Evolutionary conservation across 2,113 vertebrate species (phyloP), one percentile per base, ranked within the genome.

Genomic region (Capreolus pygargus): DNA sequence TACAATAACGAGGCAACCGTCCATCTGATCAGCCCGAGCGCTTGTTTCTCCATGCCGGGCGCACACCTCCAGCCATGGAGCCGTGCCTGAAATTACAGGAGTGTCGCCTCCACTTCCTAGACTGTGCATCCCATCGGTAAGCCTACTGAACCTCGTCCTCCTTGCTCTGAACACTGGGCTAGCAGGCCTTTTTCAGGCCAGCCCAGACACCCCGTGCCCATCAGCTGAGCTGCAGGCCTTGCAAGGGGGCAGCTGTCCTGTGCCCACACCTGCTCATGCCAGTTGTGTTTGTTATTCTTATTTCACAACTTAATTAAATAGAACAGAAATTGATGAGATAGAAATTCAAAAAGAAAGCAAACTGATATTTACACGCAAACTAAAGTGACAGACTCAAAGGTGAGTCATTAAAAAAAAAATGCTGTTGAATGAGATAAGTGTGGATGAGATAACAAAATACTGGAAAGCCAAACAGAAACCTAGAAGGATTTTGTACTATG

Each of bases 381-480:
- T 43, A 70, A 92, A 39, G 74, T 7, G 76, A 60, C 10, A 60
- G 45, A 90, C 28, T 86, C 50, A 78, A n/a, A 94, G 60, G 36
- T n/a, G 17, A 94, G 27, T 89, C 58, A 81, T 84, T 82, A 36
- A 52, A 76, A 94, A 94, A 64, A 89, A 93, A 64, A 79, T 23
- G 27, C n/a, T 78, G 28, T n/a, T 86, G 47, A 39, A 76, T 90
- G 50, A 54, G 79, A 19, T 83, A 58, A 54, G 45, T 91, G 67
- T 30, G 28, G 55, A 50, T 78, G 88, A 81, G 79, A 74, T 50
- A 82, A 89, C 79, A 94, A 70, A 93, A 76, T 39, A 89, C 7
- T 50, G 25, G 88, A 95, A 94, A 94, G 88, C 54, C 82, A 96
- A 85, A 57, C 52, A 84, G 76, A 96, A 91, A 81, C 79, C 89